Base-by-base conservation (phyloP, 2,797 vertebrate species). In the Silurus aristotelis region DNA sequence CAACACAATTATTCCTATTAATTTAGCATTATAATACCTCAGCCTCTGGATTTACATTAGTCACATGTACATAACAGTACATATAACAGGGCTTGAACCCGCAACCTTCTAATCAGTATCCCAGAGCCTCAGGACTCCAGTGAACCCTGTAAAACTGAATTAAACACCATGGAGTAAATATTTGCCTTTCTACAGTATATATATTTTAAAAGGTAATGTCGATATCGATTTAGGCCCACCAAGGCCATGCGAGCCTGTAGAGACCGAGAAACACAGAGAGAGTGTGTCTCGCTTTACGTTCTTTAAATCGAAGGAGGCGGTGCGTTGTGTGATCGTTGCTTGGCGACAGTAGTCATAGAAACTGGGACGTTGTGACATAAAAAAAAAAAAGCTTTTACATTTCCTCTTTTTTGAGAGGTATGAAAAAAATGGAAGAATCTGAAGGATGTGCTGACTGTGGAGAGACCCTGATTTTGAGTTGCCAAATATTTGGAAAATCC, bases 281-380 rank as follows among this genome's bases (percentile, higher is more conserved):
- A 3, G 19, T 19, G 55, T 75, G 55, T 55, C 6, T 22, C 38
- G 52, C 8, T 60, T 82, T 76, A 19, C 68, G 52, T 86, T 77
- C 80, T 85, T 78, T 77, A 86, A 46, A 71, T 79, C 38, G 38
- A 83, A 80, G 61, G 76, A 82, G 83, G 46, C 10, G 67, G 73
- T 86, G 82, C 48, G 52, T 31, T 83, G 80, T 85, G 75, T 79
- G 75, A 87, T 83, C 25, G 84, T 85, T 87, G 87, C 87, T 64
- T 83, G 84, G 87, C 52, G 81, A 85, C 87, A 80, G 87, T 87
- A 83, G 84, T 80, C 84, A 87, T 87, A 85, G 87, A 83, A 83
- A 87, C 87, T 85, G 80, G 70, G 76, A 80, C 75, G 58, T 83
- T 83, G 80, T 85, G 73, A 85, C 83, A 83, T 83, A 58, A n/a